Conservation (phyloP, 2,113 vertebrate genomes). For the Pseudonaja textilis region DNA sequence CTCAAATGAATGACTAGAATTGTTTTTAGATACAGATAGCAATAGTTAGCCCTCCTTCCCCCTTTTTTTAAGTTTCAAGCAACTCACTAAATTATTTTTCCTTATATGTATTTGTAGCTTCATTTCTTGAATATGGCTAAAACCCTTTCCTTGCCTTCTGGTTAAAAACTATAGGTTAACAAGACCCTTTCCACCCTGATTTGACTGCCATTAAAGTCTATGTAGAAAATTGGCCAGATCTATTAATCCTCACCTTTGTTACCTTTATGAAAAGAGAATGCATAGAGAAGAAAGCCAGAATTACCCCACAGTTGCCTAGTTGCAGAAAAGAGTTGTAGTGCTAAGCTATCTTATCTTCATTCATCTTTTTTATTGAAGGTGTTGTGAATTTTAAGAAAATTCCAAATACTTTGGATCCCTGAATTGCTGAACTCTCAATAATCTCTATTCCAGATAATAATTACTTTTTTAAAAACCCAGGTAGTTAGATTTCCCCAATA, state of each 20-base stretch:
- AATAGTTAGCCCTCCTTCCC: not conserved
- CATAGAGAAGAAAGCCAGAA: not conserved
- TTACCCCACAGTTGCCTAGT: not conserved
- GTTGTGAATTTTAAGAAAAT: not conserved
- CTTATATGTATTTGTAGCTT: not conserved
- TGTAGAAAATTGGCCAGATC: not conserved
- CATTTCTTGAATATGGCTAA: not conserved
- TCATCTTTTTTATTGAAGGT: not conserved
- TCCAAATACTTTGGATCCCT: not conserved
- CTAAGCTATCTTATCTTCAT: not conserved
- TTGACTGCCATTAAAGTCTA: not conserved
- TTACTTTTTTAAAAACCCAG: not conserved
- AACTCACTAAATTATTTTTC: not conserved
- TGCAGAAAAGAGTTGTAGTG: not conserved
- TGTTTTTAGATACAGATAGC: not conserved
- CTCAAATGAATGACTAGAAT: not conserved
- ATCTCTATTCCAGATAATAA: not conserved
- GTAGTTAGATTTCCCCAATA: not conserved
- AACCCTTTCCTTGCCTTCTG: not conserved
- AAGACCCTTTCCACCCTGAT: not conserved
- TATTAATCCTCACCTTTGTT: not conserved
- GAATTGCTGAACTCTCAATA: not conserved
- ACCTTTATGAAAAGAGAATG: not conserved
- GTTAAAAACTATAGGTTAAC: not conserved
- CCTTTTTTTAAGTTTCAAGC: not conserved